These are phyloP conservation scores for Stigmatopora argus DNA, from an alignment of 2,113 vertebrate genomes.

Conservation along the genomic window DNA sequence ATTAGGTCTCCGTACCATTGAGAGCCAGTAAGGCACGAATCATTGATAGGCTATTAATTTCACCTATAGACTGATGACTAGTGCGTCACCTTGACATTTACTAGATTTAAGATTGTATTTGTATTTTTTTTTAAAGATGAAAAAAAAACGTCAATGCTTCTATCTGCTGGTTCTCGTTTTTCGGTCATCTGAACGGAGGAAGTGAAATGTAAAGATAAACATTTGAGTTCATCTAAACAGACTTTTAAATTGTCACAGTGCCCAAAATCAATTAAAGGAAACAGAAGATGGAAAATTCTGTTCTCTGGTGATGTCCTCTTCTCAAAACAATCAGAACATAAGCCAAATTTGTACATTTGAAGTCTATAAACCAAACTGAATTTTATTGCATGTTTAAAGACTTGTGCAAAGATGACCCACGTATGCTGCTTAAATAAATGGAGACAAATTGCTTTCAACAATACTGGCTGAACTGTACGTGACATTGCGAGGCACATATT, in stretches of 20 bases:
- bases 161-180: constrained; percentile 20
- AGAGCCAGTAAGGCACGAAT: too few relatives aligned
- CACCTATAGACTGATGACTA: too few relatives aligned
- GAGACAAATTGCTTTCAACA: constrained; percentile 16
- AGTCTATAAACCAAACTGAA: background rate
- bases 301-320: background rate
- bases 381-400: background rate
- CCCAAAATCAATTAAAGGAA: background rate
- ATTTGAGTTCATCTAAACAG: background rate
- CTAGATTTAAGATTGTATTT: too few relatives aligned
- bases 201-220: background rate
- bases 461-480: constrained; percentile 9
- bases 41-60: too few relatives aligned
- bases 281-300: background rate
- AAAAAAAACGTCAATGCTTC: constrained; percentile 11
- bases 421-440: background rate
- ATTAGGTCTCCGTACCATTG: too few relatives aligned
- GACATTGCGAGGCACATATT: background rate
- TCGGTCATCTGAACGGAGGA: background rate
- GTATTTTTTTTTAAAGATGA: too few relatives aligned
- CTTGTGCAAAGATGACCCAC: background rate
- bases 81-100: too few relatives aligned
- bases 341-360: background rate
- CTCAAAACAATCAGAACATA: background rate
- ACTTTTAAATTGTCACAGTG: background rate